Base-by-base conservation (phyloP, 2,888 invertebrate genomes). In the Smittia sp. region DNA sequence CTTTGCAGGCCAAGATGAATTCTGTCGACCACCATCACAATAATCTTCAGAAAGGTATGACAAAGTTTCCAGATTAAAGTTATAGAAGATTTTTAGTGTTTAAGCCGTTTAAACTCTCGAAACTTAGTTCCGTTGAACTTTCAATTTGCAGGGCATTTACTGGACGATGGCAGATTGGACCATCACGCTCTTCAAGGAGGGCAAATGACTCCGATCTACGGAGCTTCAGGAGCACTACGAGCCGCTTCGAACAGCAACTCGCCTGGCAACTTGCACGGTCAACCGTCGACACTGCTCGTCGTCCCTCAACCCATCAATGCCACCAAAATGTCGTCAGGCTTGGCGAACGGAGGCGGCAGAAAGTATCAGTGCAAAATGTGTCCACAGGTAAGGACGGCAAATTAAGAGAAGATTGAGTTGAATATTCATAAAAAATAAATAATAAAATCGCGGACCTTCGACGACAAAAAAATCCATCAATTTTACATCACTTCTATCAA, bases 291-390 rank as follows among this genome's bases (percentile, higher is more conserved):
- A 68, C 86, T 94, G 78, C 86, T 95, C 76, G 93, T 95, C 76
- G 94, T 95, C 15, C 95, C 95, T 3, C 95, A 95, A 79, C 94
- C 94, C 18, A 87, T 92, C 74, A 90, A 91, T 81, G 91, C 88
- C 74, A 85, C 86, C 74, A 87, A 87, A 80, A 86, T 87, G 80
- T 83, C 83, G 74, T 81, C 83, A 74, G 83, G 84, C 20, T 77
- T 79, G 2, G 78, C 79, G 4, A 80, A 80, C 67, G 80, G 80
- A 72, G 74, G 78, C n/a, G 83, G 83, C 68, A 78, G 95, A 81
- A 96, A 95, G 84, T 96, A 95, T 84, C 94, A 94, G 82, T 95
- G 95, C 88, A 96, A 96, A 85, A 96, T 96, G 95, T 95, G 95
- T 81, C 73, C 73, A 11, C 73, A 73, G 65, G 73, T 65, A 27